Evolutionary conservation across 2,888 invertebrate species (phyloP), one percentile per base, ranked within the genome.

Genomic region (Artemia sinica): DNA sequence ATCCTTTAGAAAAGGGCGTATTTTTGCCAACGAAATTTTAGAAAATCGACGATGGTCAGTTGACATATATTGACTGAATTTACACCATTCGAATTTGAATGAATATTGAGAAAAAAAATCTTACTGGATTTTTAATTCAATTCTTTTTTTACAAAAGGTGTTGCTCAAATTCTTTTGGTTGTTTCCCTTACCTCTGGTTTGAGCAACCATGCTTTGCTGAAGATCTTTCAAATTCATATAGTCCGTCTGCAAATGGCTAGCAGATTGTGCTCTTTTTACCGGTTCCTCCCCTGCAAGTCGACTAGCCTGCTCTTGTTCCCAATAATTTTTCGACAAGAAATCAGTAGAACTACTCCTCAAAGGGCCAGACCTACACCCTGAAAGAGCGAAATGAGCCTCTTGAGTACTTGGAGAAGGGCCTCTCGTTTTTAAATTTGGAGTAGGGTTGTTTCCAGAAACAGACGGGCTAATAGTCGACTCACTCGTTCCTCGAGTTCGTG

Each of bases 331-430:
- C 8, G 58, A 58, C 8, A 58, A 58, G 18, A 14, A 58, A 58
- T 58, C 58, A n/a, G 58, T 58, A 14, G 58, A 58, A 58, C 58
- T 58, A 58, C 58, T 58, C 9, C 58, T 58, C 58, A 58, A 58
- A n/a, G 58, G 58, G 8, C 58, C 58, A 14, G 58, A 58, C 9
- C 58, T n/a, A 58, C 58, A 58, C 58, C 58, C 58, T 18, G 58
- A 58, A 0, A 58, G 58, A 18, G 58, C 58, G 8, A 58, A n/a
- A 18, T 58, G 58, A 58, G 58, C 58, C 58, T 58, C 58, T 10
- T 58, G 58, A 14, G 58, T 58, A 58, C 58, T 58, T n/a, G 58
- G 58, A 18, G 58, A 58, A 18, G 58, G 58, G 10, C 58, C 58
- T 58, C 58, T n/a, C 58, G 58, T 18, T 9, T 18, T 58, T 10